A percentile compares a stretch with the other conserved stretches of the same genome.
Conservation (phyloP, 2,797 vertebrate genomes). For the Pangasius djambal region DNA sequence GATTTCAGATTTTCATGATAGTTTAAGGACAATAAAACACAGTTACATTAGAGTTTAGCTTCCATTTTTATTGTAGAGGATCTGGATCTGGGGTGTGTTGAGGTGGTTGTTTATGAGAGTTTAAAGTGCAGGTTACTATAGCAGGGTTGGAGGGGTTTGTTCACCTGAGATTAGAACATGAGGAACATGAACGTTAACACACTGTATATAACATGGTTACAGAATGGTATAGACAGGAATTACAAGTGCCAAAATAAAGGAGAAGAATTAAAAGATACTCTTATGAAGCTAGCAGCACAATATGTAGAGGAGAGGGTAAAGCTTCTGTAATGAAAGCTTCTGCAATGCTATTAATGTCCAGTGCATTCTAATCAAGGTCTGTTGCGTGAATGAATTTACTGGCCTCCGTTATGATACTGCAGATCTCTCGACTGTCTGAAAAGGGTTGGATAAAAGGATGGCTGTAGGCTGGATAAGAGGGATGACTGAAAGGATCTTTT, state of each 20-base stretch:
- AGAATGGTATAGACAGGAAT: neutral
- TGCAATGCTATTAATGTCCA: neutral
- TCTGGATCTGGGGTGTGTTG: neutral
- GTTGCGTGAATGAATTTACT: neutral
- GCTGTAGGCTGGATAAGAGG: neutral
- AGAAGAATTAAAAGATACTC: neutral
- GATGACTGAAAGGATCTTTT: neutral
- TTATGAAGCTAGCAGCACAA: neutral
- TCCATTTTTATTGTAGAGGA: neutral
- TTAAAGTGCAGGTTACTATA: conserved; percentile 52
- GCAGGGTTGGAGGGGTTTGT: conserved; percentile 1
- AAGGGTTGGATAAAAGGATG: neutral
- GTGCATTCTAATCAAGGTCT: neutral
- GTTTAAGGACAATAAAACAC: neutral
- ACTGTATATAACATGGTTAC: neutral
- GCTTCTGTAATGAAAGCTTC: neutral
- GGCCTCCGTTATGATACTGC: neutral
- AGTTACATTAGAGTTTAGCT: neutral
- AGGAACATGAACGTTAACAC: neutral
- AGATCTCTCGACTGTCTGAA: neutral
- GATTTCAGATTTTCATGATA: neutral
- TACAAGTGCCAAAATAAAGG: neutral
- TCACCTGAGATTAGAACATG: conserved; percentile 45
- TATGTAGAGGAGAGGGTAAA: neutral
- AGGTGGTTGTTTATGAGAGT: conserved; percentile 32